Base-by-base conservation (phyloP, 2,888 invertebrate genomes). In the Steromphala cineraria region DNA sequence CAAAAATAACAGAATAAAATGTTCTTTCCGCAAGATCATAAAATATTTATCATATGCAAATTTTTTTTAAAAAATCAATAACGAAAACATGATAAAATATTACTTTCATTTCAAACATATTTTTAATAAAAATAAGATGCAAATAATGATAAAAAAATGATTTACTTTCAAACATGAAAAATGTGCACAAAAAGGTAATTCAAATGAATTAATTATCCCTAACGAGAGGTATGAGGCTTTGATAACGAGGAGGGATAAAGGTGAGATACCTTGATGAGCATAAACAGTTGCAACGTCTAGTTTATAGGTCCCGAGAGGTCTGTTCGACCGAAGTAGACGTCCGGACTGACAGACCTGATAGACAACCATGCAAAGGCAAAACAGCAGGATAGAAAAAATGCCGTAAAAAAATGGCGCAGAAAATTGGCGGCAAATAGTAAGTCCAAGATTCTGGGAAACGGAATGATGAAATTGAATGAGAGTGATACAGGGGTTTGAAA, bases 201-300 rank as follows among this genome's bases (percentile, higher is more conserved):
- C 53, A 21, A 46, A 46, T 52, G 52, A 53, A 75, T 75, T 21
- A 21, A 53, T 52, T 24, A 24, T 31, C 17, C 55, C 55, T 76
- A 53, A 76, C 55, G 36, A 46, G 46, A 46, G 46, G 46, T 46
- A 10, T 10, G 46, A 46, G 46, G 46, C 1, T 46, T n/a, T 46
- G 46, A 46, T 46, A 46, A 46, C 46, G 46, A 46, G 46, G 46
- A 13, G 13, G 36, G 55, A 80, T 62, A 17, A 19, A 74, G 15
- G 17, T 17, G 24, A 74, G 79, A 90, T 95, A 96, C 96, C 96
- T 92, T 95, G 94, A 87, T 95, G 94, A 92, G 95, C 95, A 94
- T 96, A 96, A 89, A 96, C 95, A 55, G 96, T 96, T 93, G 95
- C 95, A 89, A 96, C 94, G 93, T 96, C 96, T 95, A 95, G 94